These are phyloP conservation scores for Enteromius thamalakanensis DNA, from an alignment of 2,797 vertebrate genomes.

Conservation along the genomic window DNA sequence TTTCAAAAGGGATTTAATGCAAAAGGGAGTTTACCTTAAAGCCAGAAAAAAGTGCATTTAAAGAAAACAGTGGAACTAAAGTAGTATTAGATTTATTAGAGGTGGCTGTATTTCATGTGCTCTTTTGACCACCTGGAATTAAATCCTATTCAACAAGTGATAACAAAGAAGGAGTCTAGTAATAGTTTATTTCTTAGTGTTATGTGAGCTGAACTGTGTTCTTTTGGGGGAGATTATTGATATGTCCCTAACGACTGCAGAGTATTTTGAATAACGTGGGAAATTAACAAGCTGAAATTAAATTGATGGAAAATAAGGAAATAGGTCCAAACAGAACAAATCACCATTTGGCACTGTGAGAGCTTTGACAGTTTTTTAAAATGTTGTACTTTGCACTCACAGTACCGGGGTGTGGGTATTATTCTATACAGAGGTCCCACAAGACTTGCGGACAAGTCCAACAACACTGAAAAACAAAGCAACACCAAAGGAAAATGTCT, in stretches of 20 bases:
- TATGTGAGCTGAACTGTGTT: conserved; percentile 22
- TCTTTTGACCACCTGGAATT: conserved; percentile 20
- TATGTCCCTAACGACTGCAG: conserved; percentile 17
- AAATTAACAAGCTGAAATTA: conserved; percentile 55
- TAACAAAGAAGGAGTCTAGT: conserved; percentile 15
- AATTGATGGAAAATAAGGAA: conserved; percentile 55
- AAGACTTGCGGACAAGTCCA: background rate
- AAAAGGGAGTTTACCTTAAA: conserved; percentile 31
- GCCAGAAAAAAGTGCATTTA: background rate
- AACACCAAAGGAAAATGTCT: background rate
- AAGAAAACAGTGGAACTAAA: conserved; percentile 15
- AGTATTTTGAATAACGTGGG: conserved; percentile 37
- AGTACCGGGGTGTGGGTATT: background rate
- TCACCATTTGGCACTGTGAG: conserved; percentile 43
- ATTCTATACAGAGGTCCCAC: conserved; percentile 11
- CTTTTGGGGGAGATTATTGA: conserved; percentile 9
- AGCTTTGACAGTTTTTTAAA: conserved; percentile 9
- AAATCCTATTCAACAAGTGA: conserved; percentile 10
- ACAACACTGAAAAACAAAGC: background rate
- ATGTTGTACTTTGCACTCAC: background rate
- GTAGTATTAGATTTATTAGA: conserved; percentile 21
- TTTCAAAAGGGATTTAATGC: conserved; percentile 29
- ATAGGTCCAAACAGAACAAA: conserved; percentile 49
- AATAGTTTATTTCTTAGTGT: conserved; percentile 14
- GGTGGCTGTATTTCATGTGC: conserved; percentile 20